Conservation (phyloP, 2,888 invertebrate species). For the Eulithis prunata region DNA sequence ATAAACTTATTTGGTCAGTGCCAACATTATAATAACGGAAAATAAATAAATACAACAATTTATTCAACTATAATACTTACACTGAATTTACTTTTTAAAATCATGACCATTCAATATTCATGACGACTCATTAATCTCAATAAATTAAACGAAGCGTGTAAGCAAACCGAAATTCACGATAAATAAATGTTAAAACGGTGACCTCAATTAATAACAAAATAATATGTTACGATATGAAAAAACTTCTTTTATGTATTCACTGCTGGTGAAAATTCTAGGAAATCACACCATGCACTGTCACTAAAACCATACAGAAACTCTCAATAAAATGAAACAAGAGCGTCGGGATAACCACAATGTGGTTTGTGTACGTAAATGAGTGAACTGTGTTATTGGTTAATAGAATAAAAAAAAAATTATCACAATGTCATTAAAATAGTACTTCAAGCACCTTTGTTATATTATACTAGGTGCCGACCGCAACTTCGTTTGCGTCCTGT, state of each 20-base stretch:
- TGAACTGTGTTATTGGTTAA: no score
- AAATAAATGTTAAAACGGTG: constrained; percentile 6
- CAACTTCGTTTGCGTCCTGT: no score
- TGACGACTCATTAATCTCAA: constrained; percentile 11
- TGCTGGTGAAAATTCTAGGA: neutral
- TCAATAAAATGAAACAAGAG: no score
- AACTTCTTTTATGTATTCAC: neutral
- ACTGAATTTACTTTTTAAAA: neutral
- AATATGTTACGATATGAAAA: neutral
- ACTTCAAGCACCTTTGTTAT: no score
- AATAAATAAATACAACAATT: constrained; percentile 1
- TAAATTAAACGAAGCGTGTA: constrained; percentile 13
- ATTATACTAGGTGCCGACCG: no score
- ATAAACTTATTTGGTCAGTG: no score
- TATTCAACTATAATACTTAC: neutral
- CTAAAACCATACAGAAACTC: no score
- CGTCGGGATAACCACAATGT: no score
- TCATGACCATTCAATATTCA: constrained; percentile 3
- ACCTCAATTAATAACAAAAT: neutral
- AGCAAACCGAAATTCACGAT: constrained; percentile 2
- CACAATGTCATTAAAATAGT: no score
- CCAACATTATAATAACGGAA: neutral
- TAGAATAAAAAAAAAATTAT: no score
- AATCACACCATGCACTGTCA: neutral
- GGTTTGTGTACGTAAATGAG: no score